These are phyloP conservation scores for Temnopleurus reevesii DNA, from an alignment of 53 echinoderm and acorn worm genomes.

Conservation along the genomic window DNA sequence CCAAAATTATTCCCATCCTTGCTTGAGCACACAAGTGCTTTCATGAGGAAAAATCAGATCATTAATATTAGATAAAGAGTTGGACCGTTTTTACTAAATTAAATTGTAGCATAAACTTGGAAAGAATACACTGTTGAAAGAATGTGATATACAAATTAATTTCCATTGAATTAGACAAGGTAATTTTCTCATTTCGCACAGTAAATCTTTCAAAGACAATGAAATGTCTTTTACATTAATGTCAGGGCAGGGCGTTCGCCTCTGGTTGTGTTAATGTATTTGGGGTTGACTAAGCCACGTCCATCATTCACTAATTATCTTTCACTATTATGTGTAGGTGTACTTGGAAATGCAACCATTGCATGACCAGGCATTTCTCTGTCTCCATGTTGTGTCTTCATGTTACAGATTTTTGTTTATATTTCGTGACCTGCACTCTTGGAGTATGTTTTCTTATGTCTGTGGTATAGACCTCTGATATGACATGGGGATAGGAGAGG, in stretches of 20 bases:
- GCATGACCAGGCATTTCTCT: not conserved
- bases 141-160: too few species aligned
- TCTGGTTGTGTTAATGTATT: not conserved
- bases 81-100: too few species aligned
- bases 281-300: constrained; percentile 8
- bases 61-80: too few species aligned
- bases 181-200: too few species aligned
- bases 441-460: not conserved
- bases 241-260: constrained; percentile 15
- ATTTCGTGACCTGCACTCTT: not conserved
- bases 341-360: constrained; percentile 3
- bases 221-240: constrained; percentile 23
- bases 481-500: not conserved
- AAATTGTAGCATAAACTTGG: too few species aligned
- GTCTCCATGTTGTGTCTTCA: constrained; percentile 5
- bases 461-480: not conserved
- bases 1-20: too few species aligned
- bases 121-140: too few species aligned
- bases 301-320: constrained; percentile 39
- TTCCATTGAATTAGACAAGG: too few species aligned
- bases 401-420: not conserved
- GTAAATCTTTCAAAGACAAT: too few species aligned
- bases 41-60: too few species aligned
- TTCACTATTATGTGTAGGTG: not conserved
- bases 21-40: too few species aligned